phyloP scores from a whole-genome alignment of 1,140 invertebrate species.

The Drosophila equinoxialis region DNA sequence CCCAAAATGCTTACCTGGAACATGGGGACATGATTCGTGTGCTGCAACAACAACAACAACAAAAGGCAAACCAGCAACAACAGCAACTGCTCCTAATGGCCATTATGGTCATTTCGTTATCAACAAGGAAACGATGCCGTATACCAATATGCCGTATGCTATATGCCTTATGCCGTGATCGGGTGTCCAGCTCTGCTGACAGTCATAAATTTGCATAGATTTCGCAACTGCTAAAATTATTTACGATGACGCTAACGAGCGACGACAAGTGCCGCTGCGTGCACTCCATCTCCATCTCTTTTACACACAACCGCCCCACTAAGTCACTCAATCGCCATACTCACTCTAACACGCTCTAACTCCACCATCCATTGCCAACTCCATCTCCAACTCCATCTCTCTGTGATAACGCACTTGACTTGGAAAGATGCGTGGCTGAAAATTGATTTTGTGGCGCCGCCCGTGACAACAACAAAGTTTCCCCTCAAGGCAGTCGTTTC shows the following conservation, averaged over 20 bases:
- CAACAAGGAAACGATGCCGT: slow-evolving; percentile 65
- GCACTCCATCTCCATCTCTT: slow-evolving; percentile 31
- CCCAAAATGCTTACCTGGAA: slow-evolving; percentile 44
- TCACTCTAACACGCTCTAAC: neutral
- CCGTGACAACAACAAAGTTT: slow-evolving; percentile 47
- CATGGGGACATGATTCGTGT: slow-evolving; percentile 46
- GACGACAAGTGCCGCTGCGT: slow-evolving; percentile 71
- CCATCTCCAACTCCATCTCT: slow-evolving; percentile 3
- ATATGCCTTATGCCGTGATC: slow-evolving; percentile 26
- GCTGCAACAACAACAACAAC: slow-evolving; percentile 59
- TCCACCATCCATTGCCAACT: slow-evolving; percentile 15
- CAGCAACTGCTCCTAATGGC: slow-evolving; percentile 70
- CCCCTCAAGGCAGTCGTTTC: slow-evolving; percentile 36
- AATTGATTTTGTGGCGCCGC: slow-evolving; percentile 79
- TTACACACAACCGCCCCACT: slow-evolving; percentile 5
- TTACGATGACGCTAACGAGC: slow-evolving; percentile 80
- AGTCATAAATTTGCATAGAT: slow-evolving; percentile 77
- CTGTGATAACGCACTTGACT: slow-evolving; percentile 55
- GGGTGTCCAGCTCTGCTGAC: slow-evolving; percentile 39
- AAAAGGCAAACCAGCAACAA: slow-evolving; percentile 42
- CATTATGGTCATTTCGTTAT: slow-evolving; percentile 79
- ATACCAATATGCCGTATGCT: slow-evolving; percentile 9
- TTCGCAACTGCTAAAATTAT: slow-evolving; percentile 76
- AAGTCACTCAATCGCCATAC: neutral
- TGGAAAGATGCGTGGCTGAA: slow-evolving; percentile 59